These are phyloP conservation scores for Patella ulyssiponensis DNA, from an alignment of 2,888 invertebrate genomes.

Conservation along the genomic window DNA sequence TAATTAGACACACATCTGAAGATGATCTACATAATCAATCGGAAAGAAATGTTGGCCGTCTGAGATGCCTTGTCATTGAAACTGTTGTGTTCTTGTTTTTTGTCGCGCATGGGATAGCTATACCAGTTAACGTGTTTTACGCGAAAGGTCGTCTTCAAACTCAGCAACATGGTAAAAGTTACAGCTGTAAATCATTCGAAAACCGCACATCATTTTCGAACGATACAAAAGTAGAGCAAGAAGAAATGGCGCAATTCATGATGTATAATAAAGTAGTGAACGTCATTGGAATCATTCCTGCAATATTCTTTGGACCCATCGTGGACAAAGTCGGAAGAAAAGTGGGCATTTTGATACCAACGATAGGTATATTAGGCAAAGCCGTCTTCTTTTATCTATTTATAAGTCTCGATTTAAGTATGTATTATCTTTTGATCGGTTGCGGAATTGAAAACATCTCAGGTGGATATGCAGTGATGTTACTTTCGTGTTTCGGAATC, in stretches of 20 bases:
- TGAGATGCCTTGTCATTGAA: neutral
- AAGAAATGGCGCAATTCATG: neutral
- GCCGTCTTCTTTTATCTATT: neutral
- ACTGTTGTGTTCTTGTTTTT: neutral
- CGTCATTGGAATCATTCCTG: neutral
- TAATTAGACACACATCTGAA: no score
- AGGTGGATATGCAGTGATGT: neutral
- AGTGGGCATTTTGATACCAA: neutral
- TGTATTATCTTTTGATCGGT: neutral
- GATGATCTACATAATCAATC: no score
- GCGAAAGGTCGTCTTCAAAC: neutral
- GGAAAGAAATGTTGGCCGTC: no score
- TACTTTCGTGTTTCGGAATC: neutral
- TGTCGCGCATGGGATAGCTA: neutral
- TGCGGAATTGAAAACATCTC: neutral
- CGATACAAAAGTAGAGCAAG: no score
- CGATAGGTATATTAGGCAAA: neutral
- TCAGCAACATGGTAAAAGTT: no score
- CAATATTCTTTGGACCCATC: neutral
- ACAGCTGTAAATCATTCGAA: no score
- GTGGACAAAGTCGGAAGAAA: neutral
- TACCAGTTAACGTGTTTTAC: neutral
- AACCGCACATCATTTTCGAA: no score
- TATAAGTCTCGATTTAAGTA: neutral
- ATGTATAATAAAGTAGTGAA: neutral